Base-by-base conservation (phyloP, 2,797 vertebrate species). In the Myoxocephalus aenaeus region DNA sequence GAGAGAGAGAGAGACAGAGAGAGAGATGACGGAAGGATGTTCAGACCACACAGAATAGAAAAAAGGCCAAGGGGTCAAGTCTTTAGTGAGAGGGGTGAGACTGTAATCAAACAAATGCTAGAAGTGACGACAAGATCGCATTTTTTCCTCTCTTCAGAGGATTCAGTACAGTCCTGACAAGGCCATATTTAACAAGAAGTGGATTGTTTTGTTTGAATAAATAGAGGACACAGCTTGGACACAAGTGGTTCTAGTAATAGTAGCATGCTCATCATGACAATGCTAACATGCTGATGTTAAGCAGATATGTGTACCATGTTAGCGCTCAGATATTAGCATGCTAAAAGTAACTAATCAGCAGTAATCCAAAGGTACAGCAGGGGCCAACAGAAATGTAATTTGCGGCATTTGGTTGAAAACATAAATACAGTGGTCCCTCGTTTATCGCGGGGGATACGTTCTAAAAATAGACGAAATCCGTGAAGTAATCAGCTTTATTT, bases 41-140 rank as follows among this genome's bases (percentile, higher is more conserved):
- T 77, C 71, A 89, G 92, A 92, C 93, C 92, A 93, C 92, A 93
- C 93, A 94, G 84, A 87, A 83, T 56, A 84, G 73, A 88, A 89
- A 90, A 90, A 70, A 27, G 78, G 59, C 70, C n/a, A 20, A 64
- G 15, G 65, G 82, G 85, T 90, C 85, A 86, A 79, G 76, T 87
- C 83, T 86, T 90, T 62, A 79, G 65, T 46, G 61, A 78, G 77
- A 82, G 61, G 81, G 81, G 74, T 77, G 79, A 89, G 57, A 77
- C 67, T 65, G 70, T 63, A 81, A 87, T 84, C 65, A 73, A 61
- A 81, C 70, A 81, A 87, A 75, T 3, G 18, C 42, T 6, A 54
- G 57, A 61, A 80, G 70, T 48, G 77, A 77, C 15, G 59, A 89
- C 63, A 82, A 48, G 44, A 67, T 72, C 4, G 2, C 29, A 44